These are phyloP conservation scores for Drosophila varians DNA, from an alignment of 1,140 invertebrate species.

Conservation along the genomic window DNA sequence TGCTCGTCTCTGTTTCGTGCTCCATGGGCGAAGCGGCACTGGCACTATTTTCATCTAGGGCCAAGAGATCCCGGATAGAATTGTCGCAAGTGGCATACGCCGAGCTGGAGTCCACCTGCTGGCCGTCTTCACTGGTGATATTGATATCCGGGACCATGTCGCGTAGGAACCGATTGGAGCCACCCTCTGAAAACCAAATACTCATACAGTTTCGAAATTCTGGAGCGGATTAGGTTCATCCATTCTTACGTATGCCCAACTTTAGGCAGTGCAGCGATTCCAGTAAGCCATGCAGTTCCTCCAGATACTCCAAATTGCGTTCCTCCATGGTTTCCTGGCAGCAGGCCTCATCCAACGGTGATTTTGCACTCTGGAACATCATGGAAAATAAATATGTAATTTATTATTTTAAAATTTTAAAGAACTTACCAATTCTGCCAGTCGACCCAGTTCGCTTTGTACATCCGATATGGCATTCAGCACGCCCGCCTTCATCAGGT, in stretches of 20 bases:
- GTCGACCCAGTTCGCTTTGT: conserved; percentile 70
- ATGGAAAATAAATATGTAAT: conserved; percentile 14
- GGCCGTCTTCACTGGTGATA: conserved; percentile 72
- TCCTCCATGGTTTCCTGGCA: conserved; percentile 79
- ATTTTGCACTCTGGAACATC: conserved; percentile 78
- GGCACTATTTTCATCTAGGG: conserved; percentile 60
- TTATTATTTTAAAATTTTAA: neutral
- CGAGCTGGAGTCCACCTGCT: conserved; percentile 57
- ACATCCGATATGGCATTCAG: conserved; percentile 79
- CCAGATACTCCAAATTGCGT: conserved; percentile 60
- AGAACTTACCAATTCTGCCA: conserved; percentile 58
- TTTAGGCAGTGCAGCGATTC: conserved; percentile 67
- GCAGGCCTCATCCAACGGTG: conserved; percentile 74
- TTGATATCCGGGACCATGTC: conserved; percentile 80
- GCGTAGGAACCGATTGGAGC: conserved; percentile 57
- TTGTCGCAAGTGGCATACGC: conserved; percentile 57
- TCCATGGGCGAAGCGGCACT: conserved; percentile 68
- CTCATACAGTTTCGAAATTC: neutral
- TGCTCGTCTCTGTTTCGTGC: conserved; percentile 67
- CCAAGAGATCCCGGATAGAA: conserved; percentile 53
- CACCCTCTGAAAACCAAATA: conserved; percentile 51
- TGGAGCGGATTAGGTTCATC: neutral
- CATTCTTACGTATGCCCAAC: conserved; percentile 63
- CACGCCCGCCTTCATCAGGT: conserved; percentile 76
- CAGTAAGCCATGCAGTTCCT: conserved; percentile 65